phyloP scores from a whole-genome alignment of 2,797 vertebrate genomes.

The Remorina albescens region DNA sequence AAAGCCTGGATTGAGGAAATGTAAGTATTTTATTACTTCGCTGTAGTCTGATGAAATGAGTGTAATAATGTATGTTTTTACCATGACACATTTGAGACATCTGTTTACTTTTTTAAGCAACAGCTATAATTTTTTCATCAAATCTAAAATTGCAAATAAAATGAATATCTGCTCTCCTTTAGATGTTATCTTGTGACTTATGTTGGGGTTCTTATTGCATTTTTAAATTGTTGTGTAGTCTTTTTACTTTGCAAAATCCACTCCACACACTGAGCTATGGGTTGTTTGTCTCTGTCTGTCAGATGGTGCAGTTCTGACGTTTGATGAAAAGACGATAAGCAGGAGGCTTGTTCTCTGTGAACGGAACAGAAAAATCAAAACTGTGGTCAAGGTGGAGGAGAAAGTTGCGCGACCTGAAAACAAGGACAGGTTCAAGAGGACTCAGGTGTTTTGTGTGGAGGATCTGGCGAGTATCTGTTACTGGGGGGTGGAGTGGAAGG shows the following conservation, averaged over 20 bases:
- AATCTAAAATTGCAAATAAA: background rate
- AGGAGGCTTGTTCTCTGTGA: conserved; percentile 33
- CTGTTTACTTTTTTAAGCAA: background rate
- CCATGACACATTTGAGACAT: background rate
- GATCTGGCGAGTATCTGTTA: conserved; percentile 41
- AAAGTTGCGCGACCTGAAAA: background rate
- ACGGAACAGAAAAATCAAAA: conserved; percentile 9
- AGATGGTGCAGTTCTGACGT: conserved; percentile 20
- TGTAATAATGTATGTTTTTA: background rate
- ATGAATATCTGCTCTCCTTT: background rate
- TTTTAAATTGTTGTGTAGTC: background rate
- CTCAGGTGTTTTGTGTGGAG: conserved; percentile 48
- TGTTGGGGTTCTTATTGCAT: background rate
- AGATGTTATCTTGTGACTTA: background rate
- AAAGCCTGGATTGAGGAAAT: conserved; percentile 58
- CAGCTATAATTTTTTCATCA: background rate
- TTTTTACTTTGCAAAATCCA: background rate
- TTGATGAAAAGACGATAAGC: conserved; percentile 43
- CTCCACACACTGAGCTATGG: background rate
- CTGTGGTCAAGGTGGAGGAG: fast-evolving
- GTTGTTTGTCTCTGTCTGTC: background rate
- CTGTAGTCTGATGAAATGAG: background rate
- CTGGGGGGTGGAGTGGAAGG: conserved; percentile 65
- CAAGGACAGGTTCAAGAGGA: conserved; percentile 8
- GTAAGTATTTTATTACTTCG: conserved; percentile 15